These are phyloP conservation scores for Percopsis omiscomaycus DNA, from an alignment of 2,797 vertebrate species.

Conservation along the genomic window DNA sequence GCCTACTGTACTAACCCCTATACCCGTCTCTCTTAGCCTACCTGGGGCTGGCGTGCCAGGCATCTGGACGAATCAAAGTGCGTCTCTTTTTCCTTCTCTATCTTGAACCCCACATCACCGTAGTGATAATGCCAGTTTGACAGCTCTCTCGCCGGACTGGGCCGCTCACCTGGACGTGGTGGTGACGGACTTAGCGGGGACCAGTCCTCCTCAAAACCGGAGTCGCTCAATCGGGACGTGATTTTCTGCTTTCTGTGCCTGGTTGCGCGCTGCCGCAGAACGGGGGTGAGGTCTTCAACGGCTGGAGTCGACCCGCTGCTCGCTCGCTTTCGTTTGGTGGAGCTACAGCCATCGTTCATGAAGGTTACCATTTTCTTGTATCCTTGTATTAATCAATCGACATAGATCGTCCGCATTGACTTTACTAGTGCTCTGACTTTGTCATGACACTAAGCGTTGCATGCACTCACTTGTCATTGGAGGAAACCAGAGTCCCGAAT, in stretches of 20 bases:
- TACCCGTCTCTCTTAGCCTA: conserved; percentile 45
- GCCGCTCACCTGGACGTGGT: conserved; percentile 22
- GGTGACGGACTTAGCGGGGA: conserved; percentile 34
- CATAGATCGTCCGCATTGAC: neutral
- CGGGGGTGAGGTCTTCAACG: conserved; percentile 49
- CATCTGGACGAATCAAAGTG: conserved; percentile 81
- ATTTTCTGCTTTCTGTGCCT: conserved; percentile 73
- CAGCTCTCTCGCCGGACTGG: conserved; percentile 31
- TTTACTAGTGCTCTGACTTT: neutral
- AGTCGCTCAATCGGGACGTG: conserved; percentile 70
- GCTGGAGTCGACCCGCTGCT: conserved; percentile 13
- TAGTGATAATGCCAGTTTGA: conserved; percentile 82
- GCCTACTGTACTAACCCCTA: too few relatives aligned
- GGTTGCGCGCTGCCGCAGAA: conserved; percentile 56
- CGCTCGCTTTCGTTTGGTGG: conserved; percentile 37
- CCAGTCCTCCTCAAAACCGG: conserved; percentile 78
- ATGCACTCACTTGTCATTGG: conserved; percentile 34
- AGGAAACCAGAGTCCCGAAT: conserved; percentile 24
- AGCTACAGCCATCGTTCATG: neutral
- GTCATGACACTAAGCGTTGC: neutral
- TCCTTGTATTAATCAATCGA: neutral
- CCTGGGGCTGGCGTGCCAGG: conserved; percentile 85
- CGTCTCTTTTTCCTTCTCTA: conserved; percentile 80
- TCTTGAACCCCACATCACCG: conserved; percentile 83
- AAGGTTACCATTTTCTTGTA: conserved; percentile 56